These are phyloP conservation scores for Circaetus cinerascens DNA, from an alignment of 2,113 vertebrate species.

Conservation along the genomic window DNA sequence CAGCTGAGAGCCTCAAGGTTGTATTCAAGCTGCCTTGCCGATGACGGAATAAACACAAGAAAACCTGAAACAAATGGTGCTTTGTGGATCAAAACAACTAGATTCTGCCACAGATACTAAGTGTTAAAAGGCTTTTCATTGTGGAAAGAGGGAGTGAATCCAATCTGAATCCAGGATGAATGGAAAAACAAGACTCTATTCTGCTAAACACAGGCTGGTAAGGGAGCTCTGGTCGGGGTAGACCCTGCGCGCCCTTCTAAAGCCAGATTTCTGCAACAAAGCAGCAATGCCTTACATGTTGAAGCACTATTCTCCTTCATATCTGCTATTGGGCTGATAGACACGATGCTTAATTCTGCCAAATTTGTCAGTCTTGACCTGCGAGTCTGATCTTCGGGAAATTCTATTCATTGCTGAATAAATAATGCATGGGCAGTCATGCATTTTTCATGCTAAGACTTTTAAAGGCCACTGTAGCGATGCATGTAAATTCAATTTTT, in stretches of 20 bases:
- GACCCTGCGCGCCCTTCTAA: neutral
- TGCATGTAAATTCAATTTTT: constrained; percentile 52
- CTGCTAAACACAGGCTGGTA: neutral
- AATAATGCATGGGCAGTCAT: constrained; percentile 67
- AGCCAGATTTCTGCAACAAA: neutral
- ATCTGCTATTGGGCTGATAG: neutral
- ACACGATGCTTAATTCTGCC: constrained; percentile 8
- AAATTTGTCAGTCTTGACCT: constrained; percentile 56
- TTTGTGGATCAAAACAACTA: neutral
- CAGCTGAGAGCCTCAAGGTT: constrained; percentile 12
- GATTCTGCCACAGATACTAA: neutral
- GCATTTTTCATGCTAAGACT: constrained; percentile 66
- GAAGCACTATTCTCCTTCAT: neutral
- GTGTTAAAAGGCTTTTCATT: neutral
- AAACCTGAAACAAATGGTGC: constrained; percentile 2
- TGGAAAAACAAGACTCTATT: neutral
- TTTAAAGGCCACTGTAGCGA: constrained; percentile 68
- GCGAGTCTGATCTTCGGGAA: constrained; percentile 18
- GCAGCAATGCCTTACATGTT: neutral
- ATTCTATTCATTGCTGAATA: constrained; percentile 56
- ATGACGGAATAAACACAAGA: neutral
- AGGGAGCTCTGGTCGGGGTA: fast-evolving
- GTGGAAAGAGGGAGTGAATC: neutral
- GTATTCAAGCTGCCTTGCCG: neutral
- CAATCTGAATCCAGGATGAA: neutral